These are phyloP conservation scores for Melolontha melolontha DNA, from an alignment of 2,888 invertebrate genomes.

Conservation along the genomic window DNA sequence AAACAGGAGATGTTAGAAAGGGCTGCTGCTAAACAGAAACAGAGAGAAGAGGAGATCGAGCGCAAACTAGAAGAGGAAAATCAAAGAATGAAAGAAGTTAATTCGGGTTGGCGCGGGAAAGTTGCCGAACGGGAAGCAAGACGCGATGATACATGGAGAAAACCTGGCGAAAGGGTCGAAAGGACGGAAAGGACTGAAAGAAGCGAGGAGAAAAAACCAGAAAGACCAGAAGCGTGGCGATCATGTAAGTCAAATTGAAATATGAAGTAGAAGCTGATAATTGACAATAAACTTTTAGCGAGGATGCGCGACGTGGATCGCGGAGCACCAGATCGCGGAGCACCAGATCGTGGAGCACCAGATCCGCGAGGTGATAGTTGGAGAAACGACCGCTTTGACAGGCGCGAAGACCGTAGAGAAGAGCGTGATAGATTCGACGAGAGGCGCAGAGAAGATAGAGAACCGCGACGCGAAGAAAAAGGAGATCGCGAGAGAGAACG, in stretches of 20 bases:
- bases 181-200: no score
- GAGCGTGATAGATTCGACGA: constrained; percentile 39
- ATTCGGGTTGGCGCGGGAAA: constrained; percentile 39
- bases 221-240: constrained; percentile 53
- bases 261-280: neutral
- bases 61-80: constrained; percentile 70
- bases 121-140: constrained; percentile 5
- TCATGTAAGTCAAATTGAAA: constrained; percentile 50
- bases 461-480: constrained; percentile 46
- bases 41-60: constrained; percentile 79
- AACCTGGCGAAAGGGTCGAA: neutral
- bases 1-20: constrained; percentile 76
- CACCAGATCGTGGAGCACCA: constrained; percentile 24
- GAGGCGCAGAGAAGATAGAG: constrained; percentile 44
- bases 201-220: constrained; percentile 31
- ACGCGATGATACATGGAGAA: constrained; percentile 49
- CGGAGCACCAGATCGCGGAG: constrained; percentile 24
- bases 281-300: constrained; percentile 10
- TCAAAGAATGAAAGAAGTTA: constrained; percentile 30
- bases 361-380: constrained; percentile 39
- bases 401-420: constrained; percentile 7
- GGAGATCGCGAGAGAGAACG: constrained; percentile 43
- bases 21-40: constrained; percentile 73
- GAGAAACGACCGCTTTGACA: constrained; percentile 32
- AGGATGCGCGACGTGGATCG: constrained; percentile 34